Conservation (phyloP, 2,797 vertebrate genomes). For the Limnodromus scolopaceus region DNA sequence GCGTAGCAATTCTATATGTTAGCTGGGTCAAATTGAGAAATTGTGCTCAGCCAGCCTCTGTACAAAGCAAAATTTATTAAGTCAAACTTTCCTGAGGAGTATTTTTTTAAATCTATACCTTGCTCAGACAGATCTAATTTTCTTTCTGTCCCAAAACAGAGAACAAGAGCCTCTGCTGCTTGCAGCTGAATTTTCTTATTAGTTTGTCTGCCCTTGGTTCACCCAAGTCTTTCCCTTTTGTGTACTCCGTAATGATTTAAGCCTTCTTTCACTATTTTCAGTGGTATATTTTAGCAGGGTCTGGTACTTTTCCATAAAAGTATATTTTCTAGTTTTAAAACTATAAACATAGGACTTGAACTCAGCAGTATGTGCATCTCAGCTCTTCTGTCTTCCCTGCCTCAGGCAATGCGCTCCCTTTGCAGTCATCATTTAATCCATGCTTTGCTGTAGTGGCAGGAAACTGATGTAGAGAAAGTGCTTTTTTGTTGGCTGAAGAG, state of each 20-base stretch:
- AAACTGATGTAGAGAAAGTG: not conserved
- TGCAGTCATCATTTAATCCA: not conserved
- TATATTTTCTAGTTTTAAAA: slow-evolving; percentile 4
- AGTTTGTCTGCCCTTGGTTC: not conserved
- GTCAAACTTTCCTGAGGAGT: not conserved
- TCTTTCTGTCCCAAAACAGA: not conserved
- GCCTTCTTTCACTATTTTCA: not conserved
- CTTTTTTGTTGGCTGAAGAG: not conserved
- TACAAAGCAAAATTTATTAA: not conserved
- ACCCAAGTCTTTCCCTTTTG: not conserved
- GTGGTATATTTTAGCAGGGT: not conserved
- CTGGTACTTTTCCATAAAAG: not conserved
- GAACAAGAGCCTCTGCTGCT: not conserved
- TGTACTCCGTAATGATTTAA: not conserved
- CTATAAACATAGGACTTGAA: not conserved
- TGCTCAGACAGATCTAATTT: not conserved
- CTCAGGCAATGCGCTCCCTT: not conserved
- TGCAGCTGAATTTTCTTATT: slow-evolving; percentile 14
- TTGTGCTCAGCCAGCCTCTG: not conserved
- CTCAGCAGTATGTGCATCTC: not conserved
- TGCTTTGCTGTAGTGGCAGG: not conserved
- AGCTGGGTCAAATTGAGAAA: not conserved
- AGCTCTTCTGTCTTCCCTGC: not conserved
- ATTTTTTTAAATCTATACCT: not conserved
- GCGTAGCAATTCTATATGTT: not conserved